These are phyloP conservation scores for Ailuropoda melanoleuca DNA, from an alignment of 2,113 vertebrate species.

Conservation along the genomic window DNA sequence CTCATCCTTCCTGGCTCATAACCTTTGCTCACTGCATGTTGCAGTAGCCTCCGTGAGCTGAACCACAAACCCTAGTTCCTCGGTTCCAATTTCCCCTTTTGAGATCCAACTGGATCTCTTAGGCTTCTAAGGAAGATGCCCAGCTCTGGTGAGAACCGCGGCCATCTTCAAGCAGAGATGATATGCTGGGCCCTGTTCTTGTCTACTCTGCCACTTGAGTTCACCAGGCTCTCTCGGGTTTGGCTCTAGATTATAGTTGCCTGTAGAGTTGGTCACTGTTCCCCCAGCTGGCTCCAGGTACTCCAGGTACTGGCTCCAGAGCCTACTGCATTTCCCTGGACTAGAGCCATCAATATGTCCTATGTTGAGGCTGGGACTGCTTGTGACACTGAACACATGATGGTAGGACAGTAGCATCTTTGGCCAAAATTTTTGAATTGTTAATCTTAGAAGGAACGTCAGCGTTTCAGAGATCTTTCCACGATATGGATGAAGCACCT, in stretches of 20 bases:
- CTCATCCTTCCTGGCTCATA: neutral
- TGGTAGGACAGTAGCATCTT: neutral
- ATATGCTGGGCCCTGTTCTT: neutral
- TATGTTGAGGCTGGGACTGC: neutral
- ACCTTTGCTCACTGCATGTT: neutral
- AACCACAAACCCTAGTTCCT: neutral
- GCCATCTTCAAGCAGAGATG: neutral
- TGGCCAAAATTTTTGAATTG: neutral
- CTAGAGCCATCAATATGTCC: neutral
- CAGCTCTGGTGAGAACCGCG: neutral
- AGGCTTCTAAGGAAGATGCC: neutral
- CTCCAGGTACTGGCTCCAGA: neutral
- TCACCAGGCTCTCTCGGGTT: neutral
- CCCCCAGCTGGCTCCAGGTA: neutral
- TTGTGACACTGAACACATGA: neutral
- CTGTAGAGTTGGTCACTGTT: neutral
- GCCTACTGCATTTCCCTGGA: neutral
- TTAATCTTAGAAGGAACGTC: neutral
- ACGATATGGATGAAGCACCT: neutral
- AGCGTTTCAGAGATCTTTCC: neutral
- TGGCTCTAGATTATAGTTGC: neutral
- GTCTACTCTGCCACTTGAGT: neutral
- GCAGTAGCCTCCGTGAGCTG: neutral
- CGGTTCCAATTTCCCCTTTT: neutral
- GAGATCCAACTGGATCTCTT: neutral